phyloP scores from a whole-genome alignment of 2,797 vertebrate species.

The Enteromius paludinosus region DNA sequence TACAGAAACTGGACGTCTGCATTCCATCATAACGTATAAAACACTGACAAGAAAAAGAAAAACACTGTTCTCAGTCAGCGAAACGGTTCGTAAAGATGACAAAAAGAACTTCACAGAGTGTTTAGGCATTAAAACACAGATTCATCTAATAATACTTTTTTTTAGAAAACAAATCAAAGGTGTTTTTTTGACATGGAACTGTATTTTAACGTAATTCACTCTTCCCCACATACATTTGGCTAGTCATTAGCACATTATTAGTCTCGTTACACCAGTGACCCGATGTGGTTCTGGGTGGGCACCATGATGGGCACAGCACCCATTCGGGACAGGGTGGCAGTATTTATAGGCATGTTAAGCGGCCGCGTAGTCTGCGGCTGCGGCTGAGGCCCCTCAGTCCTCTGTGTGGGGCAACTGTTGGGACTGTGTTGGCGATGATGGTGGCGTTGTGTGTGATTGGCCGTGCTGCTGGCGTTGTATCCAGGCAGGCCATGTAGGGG shows the following conservation, averaged over 20 bases:
- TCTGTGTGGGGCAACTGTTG: constrained; percentile 63
- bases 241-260: constrained; percentile 14
- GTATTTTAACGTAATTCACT: constrained; percentile 10
- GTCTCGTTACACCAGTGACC: constrained; percentile 88
- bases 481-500: constrained; percentile 78
- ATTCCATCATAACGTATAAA: not conserved
- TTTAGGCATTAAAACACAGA: constrained; percentile 29
- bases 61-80: not conserved
- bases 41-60: constrained; percentile 12
- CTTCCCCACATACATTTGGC: not conserved
- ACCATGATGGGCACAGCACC: constrained; percentile 87
- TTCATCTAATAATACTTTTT: not conserved
- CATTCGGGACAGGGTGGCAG: constrained; percentile 80
- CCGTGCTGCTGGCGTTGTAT: constrained; percentile 71
- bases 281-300: constrained; percentile 88
- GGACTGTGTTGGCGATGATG: constrained; percentile 41
- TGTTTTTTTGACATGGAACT: constrained; percentile 1
- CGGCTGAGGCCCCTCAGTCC: constrained; percentile 78
- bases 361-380: constrained; percentile 76
- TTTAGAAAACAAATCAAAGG: constrained; percentile 32
- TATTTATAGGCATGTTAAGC: constrained; percentile 65
- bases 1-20: not conserved
- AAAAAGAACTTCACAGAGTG: not conserved
- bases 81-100: not conserved
- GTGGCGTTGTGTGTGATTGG: constrained; percentile 52